Evolutionary conservation across 2,797 vertebrate genomes (phyloP).

Genomic region (Bufotes viridis): DNA sequence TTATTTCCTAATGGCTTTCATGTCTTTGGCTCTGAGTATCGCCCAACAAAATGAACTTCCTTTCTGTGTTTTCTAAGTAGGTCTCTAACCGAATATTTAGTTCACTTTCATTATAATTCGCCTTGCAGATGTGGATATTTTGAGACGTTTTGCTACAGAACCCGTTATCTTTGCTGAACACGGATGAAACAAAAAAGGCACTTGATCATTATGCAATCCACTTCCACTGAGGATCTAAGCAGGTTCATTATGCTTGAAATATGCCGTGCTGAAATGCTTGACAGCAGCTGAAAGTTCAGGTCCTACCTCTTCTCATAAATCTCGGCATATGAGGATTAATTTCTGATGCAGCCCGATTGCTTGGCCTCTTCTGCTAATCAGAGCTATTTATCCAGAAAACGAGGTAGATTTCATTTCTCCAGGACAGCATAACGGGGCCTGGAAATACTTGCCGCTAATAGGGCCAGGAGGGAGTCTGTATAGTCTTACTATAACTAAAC

Average conservation of each 20-base stretch:
- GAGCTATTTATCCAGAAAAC: slow-evolving; percentile 49
- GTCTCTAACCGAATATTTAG: slow-evolving; percentile 5
- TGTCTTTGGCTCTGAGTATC: neutral
- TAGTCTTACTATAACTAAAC: neutral
- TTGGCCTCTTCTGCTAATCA: slow-evolving; percentile 35
- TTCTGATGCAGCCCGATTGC: slow-evolving; percentile 26
- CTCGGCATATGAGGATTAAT: slow-evolving; percentile 38
- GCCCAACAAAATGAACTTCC: neutral
- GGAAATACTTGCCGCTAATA: slow-evolving; percentile 5
- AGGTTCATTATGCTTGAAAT: slow-evolving; percentile 56
- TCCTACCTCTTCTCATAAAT: slow-evolving; percentile 33
- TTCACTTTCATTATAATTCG: slow-evolving; percentile 24
- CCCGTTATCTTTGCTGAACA: slow-evolving; percentile 36
- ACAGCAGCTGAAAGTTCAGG: slow-evolving; percentile 38
- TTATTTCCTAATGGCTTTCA: slow-evolving; percentile 21
- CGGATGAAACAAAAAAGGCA: slow-evolving; percentile 33
- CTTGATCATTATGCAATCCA: slow-evolving; percentile 58
- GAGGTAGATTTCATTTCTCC: slow-evolving; percentile 19
- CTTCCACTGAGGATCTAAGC: slow-evolving; percentile 43
- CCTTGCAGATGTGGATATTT: slow-evolving; percentile 38
- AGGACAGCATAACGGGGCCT: slow-evolving; percentile 21
- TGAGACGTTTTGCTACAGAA: slow-evolving; percentile 19
- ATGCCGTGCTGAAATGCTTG: slow-evolving; percentile 52
- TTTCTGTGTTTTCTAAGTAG: neutral
- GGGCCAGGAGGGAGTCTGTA: slow-evolving; percentile 24